A percentile compares a stretch with the other conserved stretches of the same genome.
phyloP scores from a whole-genome alignment of 2,797 vertebrate species.

The Parambassis ranga region DNA sequence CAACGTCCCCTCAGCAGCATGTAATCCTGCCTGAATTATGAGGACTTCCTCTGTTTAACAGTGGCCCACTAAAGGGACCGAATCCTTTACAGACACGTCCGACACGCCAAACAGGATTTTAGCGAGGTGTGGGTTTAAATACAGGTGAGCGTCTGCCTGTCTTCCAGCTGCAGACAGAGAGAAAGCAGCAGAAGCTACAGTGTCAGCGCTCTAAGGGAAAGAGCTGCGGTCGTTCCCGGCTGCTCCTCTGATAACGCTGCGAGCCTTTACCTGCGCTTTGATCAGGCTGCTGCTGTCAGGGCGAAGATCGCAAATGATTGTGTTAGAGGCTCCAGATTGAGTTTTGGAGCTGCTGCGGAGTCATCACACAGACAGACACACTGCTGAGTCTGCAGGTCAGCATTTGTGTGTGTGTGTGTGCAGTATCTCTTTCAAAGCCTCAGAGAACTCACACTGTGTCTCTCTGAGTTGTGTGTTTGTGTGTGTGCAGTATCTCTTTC shows the following conservation, averaged over 20 bases:
- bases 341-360: conserved; percentile 28
- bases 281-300: conserved; percentile 35
- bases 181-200: conserved; percentile 18
- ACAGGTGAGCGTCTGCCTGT: not conserved
- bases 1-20: conserved; percentile 17
- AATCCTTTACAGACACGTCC: conserved; percentile 51
- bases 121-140: conserved; percentile 35
- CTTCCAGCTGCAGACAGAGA: not conserved
- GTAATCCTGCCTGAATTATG: conserved; percentile 51
- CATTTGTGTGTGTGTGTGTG: not conserved
- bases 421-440: too few species aligned
- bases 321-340: conserved; percentile 50
- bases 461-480: too few species aligned
- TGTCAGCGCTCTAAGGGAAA: conserved; percentile 45
- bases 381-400: conserved; percentile 52
- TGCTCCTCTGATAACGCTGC: conserved; percentile 27
- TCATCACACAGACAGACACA: conserved; percentile 52
- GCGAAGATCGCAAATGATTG: conserved; percentile 34
- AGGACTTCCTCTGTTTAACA: conserved; percentile 21
- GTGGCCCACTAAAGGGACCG: conserved; percentile 26
- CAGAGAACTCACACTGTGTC: too few species aligned
- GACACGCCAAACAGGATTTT: conserved; percentile 56
- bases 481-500: too few species aligned
- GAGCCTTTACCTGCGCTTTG: conserved; percentile 53
- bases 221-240: not conserved